phyloP scores from a whole-genome alignment of 2,797 vertebrate species.

The Poeciliopsis paucimaculata region DNA sequence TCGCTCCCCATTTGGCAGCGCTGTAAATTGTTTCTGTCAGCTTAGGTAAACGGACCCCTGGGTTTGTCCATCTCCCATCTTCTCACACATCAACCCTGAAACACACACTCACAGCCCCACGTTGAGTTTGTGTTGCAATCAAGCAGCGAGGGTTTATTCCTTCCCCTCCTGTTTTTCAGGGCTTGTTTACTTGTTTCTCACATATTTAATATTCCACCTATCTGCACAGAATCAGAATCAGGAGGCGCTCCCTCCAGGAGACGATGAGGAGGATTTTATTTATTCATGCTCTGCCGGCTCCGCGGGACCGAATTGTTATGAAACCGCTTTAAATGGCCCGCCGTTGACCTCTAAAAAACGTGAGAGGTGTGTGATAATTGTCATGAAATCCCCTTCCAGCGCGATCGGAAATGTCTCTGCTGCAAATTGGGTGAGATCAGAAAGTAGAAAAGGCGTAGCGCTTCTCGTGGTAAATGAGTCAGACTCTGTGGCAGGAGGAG shows the following conservation, averaged over 20 bases:
- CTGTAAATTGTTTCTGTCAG: constrained; percentile 83
- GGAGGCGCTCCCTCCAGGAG: constrained; percentile 47
- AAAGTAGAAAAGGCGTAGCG: constrained; percentile 21
- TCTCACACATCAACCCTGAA: constrained; percentile 7
- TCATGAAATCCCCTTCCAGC: constrained; percentile 14
- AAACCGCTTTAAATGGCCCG: constrained; percentile 19
- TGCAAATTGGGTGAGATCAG: constrained; percentile 33
- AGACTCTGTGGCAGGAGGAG: constrained; percentile 25
- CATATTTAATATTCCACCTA: constrained; percentile 51
- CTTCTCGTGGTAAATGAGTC: constrained; percentile 19
- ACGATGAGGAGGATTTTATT: constrained; percentile 51
- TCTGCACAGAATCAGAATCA: constrained; percentile 42
- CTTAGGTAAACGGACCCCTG: constrained; percentile 77
- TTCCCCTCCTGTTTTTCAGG: constrained; percentile 44
- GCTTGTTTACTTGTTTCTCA: constrained; percentile 52
- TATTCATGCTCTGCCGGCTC: constrained; percentile 38
- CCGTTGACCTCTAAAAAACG: constrained; percentile 22
- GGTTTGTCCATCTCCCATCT: constrained; percentile 70
- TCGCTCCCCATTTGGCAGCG: constrained; percentile 67
- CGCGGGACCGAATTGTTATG: constrained; percentile 12
- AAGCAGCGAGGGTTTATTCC: constrained; percentile 38
- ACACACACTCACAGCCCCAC: constrained; percentile 6
- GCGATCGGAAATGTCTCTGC: constrained; percentile 24
- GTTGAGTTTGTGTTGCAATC: constrained; percentile 49
- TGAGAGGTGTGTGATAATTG: constrained; percentile 34